These are phyloP conservation scores for Corythornis madagascariensis DNA, from an alignment of 2,113 vertebrate genomes.

Conservation along the genomic window DNA sequence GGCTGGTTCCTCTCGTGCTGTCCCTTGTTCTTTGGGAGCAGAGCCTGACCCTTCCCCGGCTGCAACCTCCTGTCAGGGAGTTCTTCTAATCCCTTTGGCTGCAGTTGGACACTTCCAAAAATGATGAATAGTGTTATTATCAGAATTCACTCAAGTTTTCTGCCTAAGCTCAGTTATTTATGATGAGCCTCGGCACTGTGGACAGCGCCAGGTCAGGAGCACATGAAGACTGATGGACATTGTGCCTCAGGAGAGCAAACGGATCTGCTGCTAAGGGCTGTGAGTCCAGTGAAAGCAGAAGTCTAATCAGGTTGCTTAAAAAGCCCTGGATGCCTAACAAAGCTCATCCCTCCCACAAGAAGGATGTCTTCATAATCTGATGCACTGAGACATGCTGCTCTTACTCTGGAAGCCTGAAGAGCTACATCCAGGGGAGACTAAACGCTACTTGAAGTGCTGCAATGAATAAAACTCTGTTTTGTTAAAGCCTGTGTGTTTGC, in stretches of 20 bases:
- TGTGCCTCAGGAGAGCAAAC: not conserved
- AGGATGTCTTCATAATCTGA: not conserved
- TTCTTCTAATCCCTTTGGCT: not conserved
- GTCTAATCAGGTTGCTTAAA: not conserved
- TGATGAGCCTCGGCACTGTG: rapidly evolving
- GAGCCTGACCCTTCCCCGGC: not conserved
- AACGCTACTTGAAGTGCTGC: not conserved
- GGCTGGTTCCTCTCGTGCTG: too few relatives aligned
- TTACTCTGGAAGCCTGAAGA: not conserved
- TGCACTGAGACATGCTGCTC: not conserved
- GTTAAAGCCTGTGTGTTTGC: not conserved
- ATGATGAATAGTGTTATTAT: not conserved
- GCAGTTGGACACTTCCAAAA: not conserved
- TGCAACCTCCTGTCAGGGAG: not conserved
- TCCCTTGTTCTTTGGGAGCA: too few relatives aligned
- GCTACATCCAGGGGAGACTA: not conserved
- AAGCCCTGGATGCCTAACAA: not conserved
- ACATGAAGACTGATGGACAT: not conserved
- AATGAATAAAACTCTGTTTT: constrained; percentile 3
- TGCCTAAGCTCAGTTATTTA: not conserved
- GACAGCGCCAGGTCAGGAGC: rapidly evolving
- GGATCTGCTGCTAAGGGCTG: not conserved
- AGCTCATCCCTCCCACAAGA: not conserved
- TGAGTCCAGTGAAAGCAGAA: not conserved
- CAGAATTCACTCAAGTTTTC: not conserved